Evolutionary conservation across 2,888 invertebrate genomes (phyloP).

Genomic region (Lottia gigantea): DNA sequence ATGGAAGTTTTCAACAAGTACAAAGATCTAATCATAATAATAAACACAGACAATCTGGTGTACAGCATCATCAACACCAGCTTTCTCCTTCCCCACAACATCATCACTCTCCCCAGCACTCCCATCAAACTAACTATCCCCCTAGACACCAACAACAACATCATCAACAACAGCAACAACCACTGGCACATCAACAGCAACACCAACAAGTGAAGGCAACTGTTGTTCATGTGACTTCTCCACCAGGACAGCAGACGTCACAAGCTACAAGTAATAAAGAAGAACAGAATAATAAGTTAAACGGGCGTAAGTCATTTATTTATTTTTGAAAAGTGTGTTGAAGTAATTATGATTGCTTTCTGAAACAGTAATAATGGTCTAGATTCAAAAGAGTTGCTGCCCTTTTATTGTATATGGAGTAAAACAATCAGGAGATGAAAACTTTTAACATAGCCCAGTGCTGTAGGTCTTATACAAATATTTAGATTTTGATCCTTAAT

Average conservation of each 20-base stretch:
- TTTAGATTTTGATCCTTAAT: no score
- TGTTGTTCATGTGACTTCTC: neutral
- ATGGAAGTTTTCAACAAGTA: conserved; percentile 16
- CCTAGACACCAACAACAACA: conserved; percentile 20
- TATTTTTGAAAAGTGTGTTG: no score
- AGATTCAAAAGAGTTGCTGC: no score
- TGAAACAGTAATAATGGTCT: no score
- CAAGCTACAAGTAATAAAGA: neutral
- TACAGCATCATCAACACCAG: conserved; percentile 21
- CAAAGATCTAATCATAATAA: conserved; percentile 8
- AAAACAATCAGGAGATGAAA: no score
- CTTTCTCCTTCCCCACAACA: conserved; percentile 2
- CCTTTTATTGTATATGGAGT: no score
- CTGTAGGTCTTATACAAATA: no score
- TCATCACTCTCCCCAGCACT: neutral
- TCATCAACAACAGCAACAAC: conserved; percentile 15
- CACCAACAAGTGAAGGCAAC: conserved; percentile 4
- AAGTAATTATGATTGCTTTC: no score
- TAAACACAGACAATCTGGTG: conserved; percentile 1
- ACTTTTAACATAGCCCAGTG: no score
- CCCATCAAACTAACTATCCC: conserved; percentile 12
- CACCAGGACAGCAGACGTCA: neutral
- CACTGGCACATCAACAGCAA: conserved; percentile 11
- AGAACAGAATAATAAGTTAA: no score
- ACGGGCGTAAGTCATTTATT: no score